These are phyloP conservation scores for Oreohelix idahoensis DNA, from an alignment of 1,140 invertebrate genomes.

Conservation along the genomic window DNA sequence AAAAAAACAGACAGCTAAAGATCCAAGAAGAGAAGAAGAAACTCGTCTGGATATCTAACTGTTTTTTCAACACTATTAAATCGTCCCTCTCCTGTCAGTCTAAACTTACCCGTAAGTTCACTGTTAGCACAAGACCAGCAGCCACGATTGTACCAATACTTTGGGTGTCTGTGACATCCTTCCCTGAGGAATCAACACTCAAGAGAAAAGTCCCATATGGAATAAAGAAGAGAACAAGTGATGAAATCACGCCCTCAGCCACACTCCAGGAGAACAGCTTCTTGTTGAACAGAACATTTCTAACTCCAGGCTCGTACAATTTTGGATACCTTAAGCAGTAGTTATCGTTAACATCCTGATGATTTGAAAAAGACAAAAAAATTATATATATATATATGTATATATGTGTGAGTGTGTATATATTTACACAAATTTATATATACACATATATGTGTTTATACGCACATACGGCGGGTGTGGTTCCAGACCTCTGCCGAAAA, in stretches of 20 bases:
- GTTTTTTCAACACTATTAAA: no score
- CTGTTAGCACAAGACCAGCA: conserved; percentile 95
- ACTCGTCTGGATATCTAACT: no score
- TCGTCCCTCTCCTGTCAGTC: no score
- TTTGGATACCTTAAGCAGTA: conserved; percentile 85
- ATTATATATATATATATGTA: neutral
- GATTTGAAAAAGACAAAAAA: neutral
- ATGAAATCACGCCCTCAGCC: conserved; percentile 93
- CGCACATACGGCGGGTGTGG: no score
- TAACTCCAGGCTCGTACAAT: conserved; percentile 94
- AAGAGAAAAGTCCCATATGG: conserved; percentile 95
- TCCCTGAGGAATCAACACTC: conserved; percentile 86
- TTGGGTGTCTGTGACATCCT: conserved; percentile 92
- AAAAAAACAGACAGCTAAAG: no score
- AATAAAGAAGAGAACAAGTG: conserved; percentile 95
- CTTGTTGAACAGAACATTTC: conserved; percentile 96
- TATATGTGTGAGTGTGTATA: no score
- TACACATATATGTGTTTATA: no score
- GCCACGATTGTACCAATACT: conserved; percentile 94
- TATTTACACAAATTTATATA: no score
- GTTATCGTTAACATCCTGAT: conserved; percentile 71
- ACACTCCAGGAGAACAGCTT: conserved; percentile 80
- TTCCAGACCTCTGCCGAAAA: no score
- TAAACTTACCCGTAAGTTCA: conserved; percentile 87
- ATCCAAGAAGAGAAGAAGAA: no score